Evolutionary conservation across 2,797 vertebrate genomes (phyloP), one percentile per base, ranked within the genome.

Genomic region (Scyliorhinus canicula): DNA sequence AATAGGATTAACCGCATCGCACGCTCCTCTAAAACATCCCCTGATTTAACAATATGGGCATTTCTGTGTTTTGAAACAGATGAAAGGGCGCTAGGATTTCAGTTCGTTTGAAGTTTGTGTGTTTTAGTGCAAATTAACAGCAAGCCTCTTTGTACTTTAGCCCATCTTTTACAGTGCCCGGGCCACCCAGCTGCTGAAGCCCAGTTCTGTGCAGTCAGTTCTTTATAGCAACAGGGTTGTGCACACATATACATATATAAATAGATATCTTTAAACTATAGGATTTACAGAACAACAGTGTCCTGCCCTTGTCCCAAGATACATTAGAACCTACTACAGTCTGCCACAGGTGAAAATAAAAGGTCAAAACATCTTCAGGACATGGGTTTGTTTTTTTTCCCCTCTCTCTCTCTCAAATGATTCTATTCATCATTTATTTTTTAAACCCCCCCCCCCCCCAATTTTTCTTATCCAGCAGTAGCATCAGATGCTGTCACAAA

Each of bases 401-500:
- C n/a, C n/a, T n/a, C n/a, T n/a, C n/a, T 50, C n/a, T 74, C 50
- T 74, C 67, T 55, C 93, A 94, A 52, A 67, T 26, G n/a, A 67
- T 35, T 7, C 71, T 69, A 28, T 71, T 94, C 55, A 94, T 74
- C 28, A 74, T 55, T 94, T 74, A 19, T 71, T 69, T 71, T 93
- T 93, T 74, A 52, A 93, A 47, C 40, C 16, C 35, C 9, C 47
- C 26, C 12, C 50, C 19, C 86, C 4, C 9, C n/a, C 95, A 95
- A 95, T 95, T 90, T 71, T 65, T 84, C 82, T 95, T 96, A 95
- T 96, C 96, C 96, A 97, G 96, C 95, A 96, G 95, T 96, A 85
- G 96, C 96, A 96, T 97, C 96, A 95, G 96, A 97, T 96, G 95
- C 96, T 96, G 96, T 96, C 93, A 44, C 63, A 65, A 28, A 71